Evolutionary conservation across 2,113 vertebrate species (phyloP), one percentile per base, ranked within the genome.

Genomic region (Hucho hucho): DNA sequence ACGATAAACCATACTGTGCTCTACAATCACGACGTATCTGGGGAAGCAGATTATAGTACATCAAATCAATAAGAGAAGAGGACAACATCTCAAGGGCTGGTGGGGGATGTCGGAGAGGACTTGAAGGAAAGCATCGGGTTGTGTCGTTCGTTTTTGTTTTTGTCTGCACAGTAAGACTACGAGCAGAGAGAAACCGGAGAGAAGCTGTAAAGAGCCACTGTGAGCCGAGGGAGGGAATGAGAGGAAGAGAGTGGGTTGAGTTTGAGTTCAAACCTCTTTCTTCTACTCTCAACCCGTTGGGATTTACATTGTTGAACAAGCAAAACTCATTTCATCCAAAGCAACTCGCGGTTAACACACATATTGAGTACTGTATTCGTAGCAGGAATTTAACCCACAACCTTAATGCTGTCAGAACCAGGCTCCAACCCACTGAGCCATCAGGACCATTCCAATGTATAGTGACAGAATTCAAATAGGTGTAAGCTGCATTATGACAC

Each of bases 1-100:
- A 76, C 70, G 75, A 76, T 32, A 68, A 75, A 83, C 79, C 59
- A 76, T 25, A 65, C 78, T 86, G 84, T 87, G 90, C 89, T 90
- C 81, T 78, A 83, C 68, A 77, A 79, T 85, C 84, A 85, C 75
- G 78, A 83, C 53, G 32, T 79, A 69, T 46, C 14, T 29, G 18
- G 69, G 84, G 81, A 83, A 67, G 24, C 63, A 26, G 64, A 67
- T 82, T 82, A 86, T 82, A 81, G 83, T 67, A 80, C 79, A 77
- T 78, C 71, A 81, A 89, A 84, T 87, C 70, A 79, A 79, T 73
- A 80, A 69, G 81, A 56, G 83, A 78, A 18, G 61, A 53, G 72
- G 13, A 67, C 28, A 75, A 28, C 37, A 32, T 67, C 28, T 28
- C 7, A 32, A 28, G 18, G 26, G 28, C 29, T 67, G n/a, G 4